phyloP scores from a whole-genome alignment of 2,888 invertebrate species.

The Andricus curvator region DNA sequence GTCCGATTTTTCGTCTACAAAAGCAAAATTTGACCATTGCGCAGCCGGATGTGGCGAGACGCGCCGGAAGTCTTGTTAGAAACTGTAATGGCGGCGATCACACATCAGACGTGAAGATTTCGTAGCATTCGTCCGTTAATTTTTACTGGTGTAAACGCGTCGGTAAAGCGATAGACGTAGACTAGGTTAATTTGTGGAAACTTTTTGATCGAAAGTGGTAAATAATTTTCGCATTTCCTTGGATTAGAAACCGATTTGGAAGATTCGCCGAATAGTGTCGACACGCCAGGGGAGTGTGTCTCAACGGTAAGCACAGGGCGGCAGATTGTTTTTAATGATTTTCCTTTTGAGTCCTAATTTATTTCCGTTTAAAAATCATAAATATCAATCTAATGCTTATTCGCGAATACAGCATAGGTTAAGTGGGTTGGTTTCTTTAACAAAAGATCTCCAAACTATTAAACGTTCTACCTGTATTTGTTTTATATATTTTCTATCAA shows the following conservation, averaged over 20 bases:
- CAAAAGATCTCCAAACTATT: not conserved
- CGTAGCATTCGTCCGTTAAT: not conserved
- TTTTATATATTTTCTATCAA: not conserved
- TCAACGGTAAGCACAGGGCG: slow-evolving; percentile 14
- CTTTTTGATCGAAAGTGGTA: not conserved
- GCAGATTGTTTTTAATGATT: slow-evolving; percentile 9
- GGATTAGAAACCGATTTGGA: not conserved
- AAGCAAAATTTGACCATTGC: not conserved
- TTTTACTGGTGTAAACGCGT: slow-evolving; percentile 8
- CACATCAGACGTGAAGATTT: slow-evolving; percentile 9
- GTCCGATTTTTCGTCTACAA: not conserved
- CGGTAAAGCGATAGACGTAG: not conserved
- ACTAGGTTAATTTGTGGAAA: not conserved
- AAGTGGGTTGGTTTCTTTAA: not conserved
- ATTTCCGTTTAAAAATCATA: not conserved
- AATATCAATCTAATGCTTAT: not conserved
- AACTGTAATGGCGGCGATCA: slow-evolving; percentile 30
- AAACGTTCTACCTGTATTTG: not conserved
- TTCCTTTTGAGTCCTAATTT: not conserved
- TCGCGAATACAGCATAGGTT: not conserved
- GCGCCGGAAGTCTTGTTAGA: slow-evolving; percentile 14
- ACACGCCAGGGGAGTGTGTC: slow-evolving; percentile 36
- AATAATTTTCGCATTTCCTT: slow-evolving; percentile 1
- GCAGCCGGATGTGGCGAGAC: slow-evolving; percentile 15
- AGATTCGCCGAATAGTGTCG: not conserved